phyloP scores from a whole-genome alignment of 2,888 invertebrate species.

The Pseudococcus jackbeardsleyi region DNA sequence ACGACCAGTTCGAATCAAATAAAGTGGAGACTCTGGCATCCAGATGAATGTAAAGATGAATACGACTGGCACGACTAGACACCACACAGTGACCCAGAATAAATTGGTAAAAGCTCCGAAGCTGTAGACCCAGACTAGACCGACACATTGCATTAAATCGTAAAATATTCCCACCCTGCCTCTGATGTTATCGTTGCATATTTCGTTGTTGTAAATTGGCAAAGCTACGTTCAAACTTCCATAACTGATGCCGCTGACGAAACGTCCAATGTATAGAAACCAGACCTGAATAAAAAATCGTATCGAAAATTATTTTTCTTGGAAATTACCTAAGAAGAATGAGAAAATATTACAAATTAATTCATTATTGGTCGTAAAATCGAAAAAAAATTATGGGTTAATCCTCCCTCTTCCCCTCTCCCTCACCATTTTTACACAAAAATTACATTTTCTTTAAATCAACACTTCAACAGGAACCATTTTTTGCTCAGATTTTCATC shows the following conservation, averaged over 20 bases:
- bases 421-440: too few species aligned
- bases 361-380: too few species aligned
- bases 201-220: conserved; percentile 71
- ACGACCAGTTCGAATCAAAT: conserved; percentile 66
- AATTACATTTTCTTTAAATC: too few species aligned
- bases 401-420: too few species aligned
- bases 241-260: conserved; percentile 71
- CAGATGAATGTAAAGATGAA: conserved; percentile 66
- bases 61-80: conserved; percentile 65
- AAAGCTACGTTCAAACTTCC: conserved; percentile 70
- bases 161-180: conserved; percentile 72
- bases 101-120: conserved; percentile 82
- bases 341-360: too few species aligned
- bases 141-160: conserved; percentile 79
- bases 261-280: conserved; percentile 67
- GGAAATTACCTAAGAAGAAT: too few species aligned
- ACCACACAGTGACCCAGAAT: conserved; percentile 70
- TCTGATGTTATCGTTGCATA: conserved; percentile 71
- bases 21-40: conserved; percentile 67
- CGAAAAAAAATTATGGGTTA: too few species aligned
- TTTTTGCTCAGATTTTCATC: too few species aligned
- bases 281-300: conserved; percentile 64
- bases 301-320: background rate
- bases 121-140: conserved; percentile 79
- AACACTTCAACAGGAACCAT: too few species aligned